These are phyloP conservation scores for Tenthredo distinguenda DNA, from an alignment of 2,888 invertebrate species.

Conservation along the genomic window DNA sequence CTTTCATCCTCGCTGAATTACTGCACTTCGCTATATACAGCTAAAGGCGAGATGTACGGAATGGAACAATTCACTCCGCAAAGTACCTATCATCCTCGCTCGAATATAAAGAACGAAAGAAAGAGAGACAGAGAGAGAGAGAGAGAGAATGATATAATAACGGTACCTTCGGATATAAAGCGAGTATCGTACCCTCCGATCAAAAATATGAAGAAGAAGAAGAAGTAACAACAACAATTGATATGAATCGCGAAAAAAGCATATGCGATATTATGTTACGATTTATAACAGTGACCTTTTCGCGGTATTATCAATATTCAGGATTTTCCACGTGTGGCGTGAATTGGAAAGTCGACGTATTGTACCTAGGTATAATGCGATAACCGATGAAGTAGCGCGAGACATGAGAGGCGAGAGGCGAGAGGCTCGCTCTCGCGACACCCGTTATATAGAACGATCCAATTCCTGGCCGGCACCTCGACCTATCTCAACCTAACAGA, in stretches of 20 bases:
- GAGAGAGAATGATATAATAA: not conserved
- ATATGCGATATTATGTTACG: no score
- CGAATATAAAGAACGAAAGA: not conserved
- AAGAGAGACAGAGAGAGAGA: not conserved
- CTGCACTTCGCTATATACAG: not conserved
- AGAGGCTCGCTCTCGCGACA: conserved; percentile 44
- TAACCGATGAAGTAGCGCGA: not conserved
- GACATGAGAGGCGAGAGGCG: not conserved
- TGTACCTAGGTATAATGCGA: not conserved
- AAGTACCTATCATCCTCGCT: not conserved
- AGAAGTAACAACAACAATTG: not conserved
- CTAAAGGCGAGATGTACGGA: not conserved
- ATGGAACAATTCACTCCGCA: not conserved
- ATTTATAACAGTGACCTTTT: no score
- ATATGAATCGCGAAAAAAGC: not conserved
- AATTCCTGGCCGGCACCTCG: conserved; percentile 70
- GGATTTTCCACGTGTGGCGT: no score
- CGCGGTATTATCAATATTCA: no score
- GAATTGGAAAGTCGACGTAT: no score
- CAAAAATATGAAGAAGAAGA: not conserved
- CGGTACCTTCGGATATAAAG: not conserved
- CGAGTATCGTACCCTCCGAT: not conserved
- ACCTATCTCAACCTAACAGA: conserved; percentile 76
- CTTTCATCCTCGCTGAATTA: not conserved
- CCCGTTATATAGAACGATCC: conserved; percentile 73